A percentile compares a stretch with the other conserved stretches of the same genome.
These are phyloP conservation scores for Rhabdomys pumilio DNA, from an alignment of 2,797 vertebrate genomes.

Conservation along the genomic window DNA sequence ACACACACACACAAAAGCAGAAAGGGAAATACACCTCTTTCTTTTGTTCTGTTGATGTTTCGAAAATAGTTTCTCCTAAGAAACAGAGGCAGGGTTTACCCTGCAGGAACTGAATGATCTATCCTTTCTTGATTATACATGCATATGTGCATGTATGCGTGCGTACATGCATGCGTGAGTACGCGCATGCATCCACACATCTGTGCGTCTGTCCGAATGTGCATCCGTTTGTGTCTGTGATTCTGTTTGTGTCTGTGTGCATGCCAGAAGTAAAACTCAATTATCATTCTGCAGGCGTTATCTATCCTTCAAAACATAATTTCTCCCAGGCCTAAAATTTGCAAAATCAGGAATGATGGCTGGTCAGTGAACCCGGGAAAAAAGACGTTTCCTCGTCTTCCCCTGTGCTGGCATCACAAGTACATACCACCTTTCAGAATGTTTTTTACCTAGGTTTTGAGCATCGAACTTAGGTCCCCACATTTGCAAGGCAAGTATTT, in stretches of 20 bases:
- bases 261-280: background rate
- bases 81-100: background rate
- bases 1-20: background rate
- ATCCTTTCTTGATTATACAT: background rate
- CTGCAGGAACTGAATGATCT: background rate
- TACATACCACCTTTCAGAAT: background rate
- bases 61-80: background rate
- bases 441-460: background rate
- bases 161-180: background rate
- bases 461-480: background rate
- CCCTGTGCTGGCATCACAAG: background rate
- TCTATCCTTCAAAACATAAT: background rate
- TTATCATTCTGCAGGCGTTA: background rate
- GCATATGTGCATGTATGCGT: accelerated
- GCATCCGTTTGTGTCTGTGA: background rate
- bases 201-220: background rate
- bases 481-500: background rate
- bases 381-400: no score
- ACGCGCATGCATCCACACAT: no score
- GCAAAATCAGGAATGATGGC: no score
- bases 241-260: background rate
- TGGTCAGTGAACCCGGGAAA: background rate
- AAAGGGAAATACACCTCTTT: background rate
- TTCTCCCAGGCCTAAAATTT: background rate
- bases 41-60: background rate